Evolutionary conservation across 53 echinoderm and acorn worm genomes (phyloP), one percentile per base, ranked within the genome.

Genomic region (Zoroaster sp.): DNA sequence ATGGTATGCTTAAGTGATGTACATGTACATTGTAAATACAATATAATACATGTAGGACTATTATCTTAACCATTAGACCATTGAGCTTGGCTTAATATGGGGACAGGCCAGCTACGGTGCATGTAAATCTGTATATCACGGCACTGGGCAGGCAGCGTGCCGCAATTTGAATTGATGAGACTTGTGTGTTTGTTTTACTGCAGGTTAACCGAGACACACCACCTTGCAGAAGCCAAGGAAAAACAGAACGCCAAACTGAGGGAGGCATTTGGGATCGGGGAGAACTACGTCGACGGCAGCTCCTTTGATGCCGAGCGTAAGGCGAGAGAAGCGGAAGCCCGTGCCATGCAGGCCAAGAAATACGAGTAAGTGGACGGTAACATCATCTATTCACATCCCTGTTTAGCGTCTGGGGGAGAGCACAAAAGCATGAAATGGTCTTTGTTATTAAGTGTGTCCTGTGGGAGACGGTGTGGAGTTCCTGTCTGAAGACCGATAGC

Each of bases 241-340:
- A 93, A 94, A 79, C 95, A 99, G 94, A 99, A 99, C 87, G 94
- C 94, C 41, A 99, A 99, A 80, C 75, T 99, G 51, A 80, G 99
- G 70, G 99, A 99, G 69, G 99, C 99, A 5, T 99, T 99, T 90
- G 96, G 96, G 20, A 99, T 99, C 86, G 90, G 94, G n/a, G 96
- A 99, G 35, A 83, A 86, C 54, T 99, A 96, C 68, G 99, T 99
- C 66, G 95, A 96, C 81, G 99, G 99, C 21, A 99, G 99, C 87
- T 95, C 99, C n/a, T 99, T 99, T 86, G 95, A 96, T 83, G 90
- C 94, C 23, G 96, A 94, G 52, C 93, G 93, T 42, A 96, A 87
- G 44, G 96, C 96, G 44, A 94, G 94, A 46, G 98, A 97, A 68
- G 95, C 95, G 18, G 96, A 93, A 73, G 97, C 97, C 20, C 93